Conservation (phyloP, 2,113 vertebrate species). For the Rhinoptilus africanus region DNA sequence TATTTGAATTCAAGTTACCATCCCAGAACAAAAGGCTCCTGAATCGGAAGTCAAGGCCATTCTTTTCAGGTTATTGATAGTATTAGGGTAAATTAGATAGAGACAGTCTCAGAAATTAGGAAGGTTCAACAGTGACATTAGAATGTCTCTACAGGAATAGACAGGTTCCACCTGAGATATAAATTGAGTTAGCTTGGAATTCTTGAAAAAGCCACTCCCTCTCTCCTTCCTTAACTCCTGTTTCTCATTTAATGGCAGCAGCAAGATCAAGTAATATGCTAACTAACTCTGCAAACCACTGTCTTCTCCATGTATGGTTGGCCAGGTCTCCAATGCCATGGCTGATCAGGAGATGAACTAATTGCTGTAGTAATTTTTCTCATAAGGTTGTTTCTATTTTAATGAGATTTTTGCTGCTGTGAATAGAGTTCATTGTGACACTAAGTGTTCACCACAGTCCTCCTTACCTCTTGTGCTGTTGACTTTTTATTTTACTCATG, state of each 20-base stretch:
- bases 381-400: not conserved
- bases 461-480: not conserved
- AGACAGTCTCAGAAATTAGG: not conserved
- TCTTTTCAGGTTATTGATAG: not conserved
- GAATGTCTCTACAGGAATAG: not conserved
- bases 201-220: not conserved
- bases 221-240: not conserved
- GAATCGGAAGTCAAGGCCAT: not conserved
- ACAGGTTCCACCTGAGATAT: not conserved
- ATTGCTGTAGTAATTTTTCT: not conserved
- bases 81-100: not conserved
- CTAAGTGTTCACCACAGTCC: not conserved
- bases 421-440: not conserved
- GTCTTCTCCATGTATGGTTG: not conserved
- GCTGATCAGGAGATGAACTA: not conserved
- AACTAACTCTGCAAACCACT: not conserved
- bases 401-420: not conserved
- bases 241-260: not conserved
- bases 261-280: not conserved
- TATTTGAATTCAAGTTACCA: not conserved
- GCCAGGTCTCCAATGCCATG: not conserved
- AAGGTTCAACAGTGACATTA: not conserved
- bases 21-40: not conserved
- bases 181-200: not conserved
- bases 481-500: not conserved